A percentile compares a stretch with the other conserved stretches of the same genome.
Conservation (phyloP, 2,113 vertebrate genomes). For the Podilymbus podiceps region DNA sequence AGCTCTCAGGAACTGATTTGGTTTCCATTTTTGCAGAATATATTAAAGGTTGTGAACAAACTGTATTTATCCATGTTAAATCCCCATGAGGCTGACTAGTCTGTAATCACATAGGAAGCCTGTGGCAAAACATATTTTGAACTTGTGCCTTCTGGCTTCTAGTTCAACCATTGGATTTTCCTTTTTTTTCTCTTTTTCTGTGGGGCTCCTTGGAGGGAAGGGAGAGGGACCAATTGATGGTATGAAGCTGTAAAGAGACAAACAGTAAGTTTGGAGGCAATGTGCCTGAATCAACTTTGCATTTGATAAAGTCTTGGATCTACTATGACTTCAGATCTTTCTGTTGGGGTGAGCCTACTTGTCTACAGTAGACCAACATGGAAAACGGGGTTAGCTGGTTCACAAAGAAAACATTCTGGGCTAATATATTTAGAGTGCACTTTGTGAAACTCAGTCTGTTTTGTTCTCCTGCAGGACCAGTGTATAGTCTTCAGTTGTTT, state of each 20-base stretch:
- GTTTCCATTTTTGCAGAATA: neutral
- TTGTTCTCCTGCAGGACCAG: neutral
- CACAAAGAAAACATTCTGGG: neutral
- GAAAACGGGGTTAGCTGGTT: neutral
- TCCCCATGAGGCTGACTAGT: neutral
- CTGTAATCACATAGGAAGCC: constrained; percentile 36
- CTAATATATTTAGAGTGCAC: neutral
- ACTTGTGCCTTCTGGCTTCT: neutral
- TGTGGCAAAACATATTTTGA: constrained; percentile 14
- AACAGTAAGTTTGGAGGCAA: neutral
- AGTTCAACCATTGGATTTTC: neutral
- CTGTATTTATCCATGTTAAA: neutral
- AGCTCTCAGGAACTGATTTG: neutral
- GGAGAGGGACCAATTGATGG: neutral
- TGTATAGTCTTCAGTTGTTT: constrained; percentile 37
- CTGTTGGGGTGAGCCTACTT: neutral
- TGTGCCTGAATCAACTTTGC: neutral
- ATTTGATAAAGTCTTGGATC: neutral
- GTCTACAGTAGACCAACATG: neutral
- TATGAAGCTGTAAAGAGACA: neutral
- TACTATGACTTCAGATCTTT: neutral
- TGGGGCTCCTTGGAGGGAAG: neutral
- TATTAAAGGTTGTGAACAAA: neutral
- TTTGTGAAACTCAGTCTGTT: neutral
- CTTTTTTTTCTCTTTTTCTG: neutral